Evolutionary conservation across 2,113 vertebrate species (phyloP).

Genomic region (Vanacampus margaritifer): DNA sequence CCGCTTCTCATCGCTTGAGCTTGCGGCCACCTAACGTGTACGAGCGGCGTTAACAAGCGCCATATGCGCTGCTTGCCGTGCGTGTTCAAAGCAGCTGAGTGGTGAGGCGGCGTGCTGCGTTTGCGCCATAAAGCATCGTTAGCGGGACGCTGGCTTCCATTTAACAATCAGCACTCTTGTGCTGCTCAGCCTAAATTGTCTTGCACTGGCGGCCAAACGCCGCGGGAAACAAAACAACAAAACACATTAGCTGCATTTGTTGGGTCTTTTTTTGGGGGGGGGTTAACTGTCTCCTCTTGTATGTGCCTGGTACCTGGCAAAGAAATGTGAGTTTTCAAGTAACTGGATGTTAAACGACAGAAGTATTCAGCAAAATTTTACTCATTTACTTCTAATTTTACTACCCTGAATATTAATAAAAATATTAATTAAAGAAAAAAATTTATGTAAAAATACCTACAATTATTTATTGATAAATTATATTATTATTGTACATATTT

Average conservation of each 20-base stretch:
- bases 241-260: conserved; percentile 40
- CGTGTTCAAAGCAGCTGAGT: conserved; percentile 58
- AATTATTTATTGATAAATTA: no score
- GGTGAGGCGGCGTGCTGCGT: conserved; percentile 56
- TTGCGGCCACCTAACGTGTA: neutral
- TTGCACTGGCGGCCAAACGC: conserved; percentile 35
- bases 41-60: conserved; percentile 21
- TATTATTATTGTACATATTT: no score
- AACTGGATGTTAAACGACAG: neutral
- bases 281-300: no score
- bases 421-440: neutral
- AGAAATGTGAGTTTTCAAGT: conserved; percentile 26
- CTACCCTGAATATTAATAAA: neutral
- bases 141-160: conserved; percentile 33
- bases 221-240: conserved; percentile 48
- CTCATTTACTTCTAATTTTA: neutral
- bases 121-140: conserved; percentile 59
- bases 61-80: conserved; percentile 14
- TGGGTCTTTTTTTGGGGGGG: neutral
- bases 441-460: no score
- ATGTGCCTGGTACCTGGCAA: neutral
- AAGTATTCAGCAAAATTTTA: neutral
- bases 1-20: neutral
- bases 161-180: conserved; percentile 63
- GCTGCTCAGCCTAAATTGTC: conserved; percentile 45